phyloP scores from a whole-genome alignment of 2,113 vertebrate genomes.

The Nothocercus nigrocapillus region DNA sequence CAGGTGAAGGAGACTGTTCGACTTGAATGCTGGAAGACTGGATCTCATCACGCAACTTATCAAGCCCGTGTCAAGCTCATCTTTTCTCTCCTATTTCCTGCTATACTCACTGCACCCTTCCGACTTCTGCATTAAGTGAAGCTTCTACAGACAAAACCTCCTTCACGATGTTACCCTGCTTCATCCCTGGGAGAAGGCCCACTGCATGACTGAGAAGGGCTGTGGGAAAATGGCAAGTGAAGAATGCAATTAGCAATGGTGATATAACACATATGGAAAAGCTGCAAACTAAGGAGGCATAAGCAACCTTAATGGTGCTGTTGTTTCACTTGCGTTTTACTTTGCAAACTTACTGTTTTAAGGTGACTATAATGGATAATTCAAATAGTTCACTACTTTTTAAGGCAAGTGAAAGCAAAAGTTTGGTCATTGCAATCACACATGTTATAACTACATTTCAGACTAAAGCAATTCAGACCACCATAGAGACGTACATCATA shows the following conservation, averaged over 20 bases:
- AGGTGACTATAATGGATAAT: background rate
- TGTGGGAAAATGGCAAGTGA: background rate
- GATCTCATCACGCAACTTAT: background rate
- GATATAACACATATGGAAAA: background rate
- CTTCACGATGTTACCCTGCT: background rate
- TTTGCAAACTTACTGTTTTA: background rate
- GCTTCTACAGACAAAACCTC: background rate
- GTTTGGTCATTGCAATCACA: background rate
- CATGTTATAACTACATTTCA: background rate
- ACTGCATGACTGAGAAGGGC: background rate
- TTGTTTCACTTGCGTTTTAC: background rate
- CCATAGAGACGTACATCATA: fast-evolving
- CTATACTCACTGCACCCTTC: background rate
- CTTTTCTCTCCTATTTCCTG: background rate
- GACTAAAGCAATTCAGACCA: background rate
- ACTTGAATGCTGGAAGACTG: background rate
- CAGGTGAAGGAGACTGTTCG: background rate
- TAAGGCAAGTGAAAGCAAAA: background rate
- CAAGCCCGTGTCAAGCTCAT: background rate
- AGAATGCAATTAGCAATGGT: background rate
- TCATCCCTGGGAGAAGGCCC: background rate
- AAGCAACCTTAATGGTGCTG: background rate
- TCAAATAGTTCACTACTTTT: background rate
- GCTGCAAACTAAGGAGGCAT: background rate
- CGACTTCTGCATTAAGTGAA: background rate